Conservation (phyloP, 2,113 vertebrate genomes). For the Odobenus rosmarus region DNA sequence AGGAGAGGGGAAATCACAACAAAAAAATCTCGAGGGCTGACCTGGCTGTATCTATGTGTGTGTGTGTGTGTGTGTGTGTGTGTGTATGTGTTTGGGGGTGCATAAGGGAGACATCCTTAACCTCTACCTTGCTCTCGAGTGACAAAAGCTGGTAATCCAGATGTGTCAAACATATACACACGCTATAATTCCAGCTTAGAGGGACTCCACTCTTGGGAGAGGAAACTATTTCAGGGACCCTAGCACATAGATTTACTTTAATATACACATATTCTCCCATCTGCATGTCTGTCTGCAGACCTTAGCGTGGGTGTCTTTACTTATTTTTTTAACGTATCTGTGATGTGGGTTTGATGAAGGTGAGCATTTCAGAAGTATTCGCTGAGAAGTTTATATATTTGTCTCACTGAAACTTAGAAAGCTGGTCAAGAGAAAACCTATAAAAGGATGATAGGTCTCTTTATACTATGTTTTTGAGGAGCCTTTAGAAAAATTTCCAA, state of each 20-base stretch:
- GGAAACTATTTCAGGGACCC: neutral
- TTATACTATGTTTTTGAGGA: neutral
- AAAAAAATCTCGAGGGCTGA: neutral
- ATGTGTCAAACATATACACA: neutral
- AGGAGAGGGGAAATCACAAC: neutral
- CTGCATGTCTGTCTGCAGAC: neutral
- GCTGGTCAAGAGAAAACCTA: constrained; percentile 17
- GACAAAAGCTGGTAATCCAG: neutral
- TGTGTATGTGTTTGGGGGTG: neutral
- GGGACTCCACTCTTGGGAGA: neutral
- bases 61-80: neutral
- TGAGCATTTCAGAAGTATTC: neutral
- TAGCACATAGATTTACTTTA: neutral
- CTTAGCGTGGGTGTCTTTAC: neutral
- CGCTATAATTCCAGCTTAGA: neutral
- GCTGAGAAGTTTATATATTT: neutral
- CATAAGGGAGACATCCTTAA: neutral
- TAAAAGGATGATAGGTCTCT: neutral
- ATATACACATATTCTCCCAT: neutral
- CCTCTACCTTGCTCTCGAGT: neutral
- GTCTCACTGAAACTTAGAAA: neutral
- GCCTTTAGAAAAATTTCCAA: neutral
- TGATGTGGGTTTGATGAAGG: neutral
- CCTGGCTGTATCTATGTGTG: neutral
- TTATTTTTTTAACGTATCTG: neutral